Base-by-base conservation (phyloP, 2,888 invertebrate genomes). In the Hyles lineata region DNA sequence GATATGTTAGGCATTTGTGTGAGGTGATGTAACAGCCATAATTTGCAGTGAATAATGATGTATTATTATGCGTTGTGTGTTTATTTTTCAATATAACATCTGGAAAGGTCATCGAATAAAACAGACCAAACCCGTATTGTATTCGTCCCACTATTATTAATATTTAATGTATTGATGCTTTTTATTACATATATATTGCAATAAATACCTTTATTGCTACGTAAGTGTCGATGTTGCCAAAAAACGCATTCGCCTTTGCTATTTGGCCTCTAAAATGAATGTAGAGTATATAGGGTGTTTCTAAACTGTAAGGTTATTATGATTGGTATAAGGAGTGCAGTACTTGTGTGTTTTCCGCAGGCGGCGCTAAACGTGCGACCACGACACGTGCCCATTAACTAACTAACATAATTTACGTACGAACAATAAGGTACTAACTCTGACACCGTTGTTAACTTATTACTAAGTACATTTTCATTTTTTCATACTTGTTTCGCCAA, bases 11-110 rank as follows among this genome's bases (percentile, higher is more conserved):
- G 83, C 84, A 85, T 87, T 86, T 86, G 82, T 87, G 85, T 88
- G 90, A 50, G 91, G 92, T 92, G 87, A 93, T 94, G 94, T 94
- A 93, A 94, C 94, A 86, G 93, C 94, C 94, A 94, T 94, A 93
- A 91, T 89, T 82, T 84, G 83, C 82, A 84, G 80, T 81, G 63
- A 63, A 70, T 70, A 72, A 70, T 61, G 72, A 74, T 55, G 52
- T 55, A n/a, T 55, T 19, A 7, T 60, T 77, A 78, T 74, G 74
- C 78, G 75, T 79, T 62, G 11, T 35, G 8, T 67, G n/a, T 29
- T 35, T 43, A 60, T n/a, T 2, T 62, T 61, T 55, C 8, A 71
- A 73, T 74, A 72, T 74, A 72, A 70, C 25, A 72, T 67, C 2
- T 67, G 8, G 8, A 7, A 8, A 50, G 63, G 63, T 50, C 23